phyloP scores from a whole-genome alignment of 2,797 vertebrate species.

The Lepus townsendii region DNA sequence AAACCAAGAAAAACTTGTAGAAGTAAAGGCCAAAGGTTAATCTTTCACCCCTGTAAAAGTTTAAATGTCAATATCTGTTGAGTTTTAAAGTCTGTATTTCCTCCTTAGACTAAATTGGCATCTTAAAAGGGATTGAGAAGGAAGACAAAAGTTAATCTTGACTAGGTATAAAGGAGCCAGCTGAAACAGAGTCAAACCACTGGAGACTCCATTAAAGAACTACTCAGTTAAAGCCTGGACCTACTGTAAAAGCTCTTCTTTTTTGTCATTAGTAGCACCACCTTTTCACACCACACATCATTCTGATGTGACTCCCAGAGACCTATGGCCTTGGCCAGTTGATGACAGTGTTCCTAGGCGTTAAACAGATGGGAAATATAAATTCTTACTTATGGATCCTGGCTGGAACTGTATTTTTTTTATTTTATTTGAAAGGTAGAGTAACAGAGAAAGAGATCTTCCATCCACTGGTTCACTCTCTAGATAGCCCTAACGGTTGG shows the following conservation, averaged over 20 bases:
- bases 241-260: background rate
- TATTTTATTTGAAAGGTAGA: no score
- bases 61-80: slow-evolving; percentile 68
- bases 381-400: background rate
- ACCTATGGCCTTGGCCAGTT: background rate
- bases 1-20: background rate
- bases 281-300: background rate
- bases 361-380: background rate
- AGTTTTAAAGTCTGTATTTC: slow-evolving; percentile 61
- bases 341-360: background rate
- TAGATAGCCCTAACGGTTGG: no score
- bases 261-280: background rate
- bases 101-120: slow-evolving; percentile 44
- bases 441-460: no score
- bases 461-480: no score
- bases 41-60: slow-evolving; percentile 34
- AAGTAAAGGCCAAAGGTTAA: slow-evolving; percentile 58
- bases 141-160: background rate
- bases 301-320: background rate
- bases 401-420: no score
- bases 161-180: background rate
- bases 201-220: background rate
- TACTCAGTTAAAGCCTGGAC: background rate
- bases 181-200: background rate
- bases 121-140: slow-evolving; percentile 41